A percentile compares a stretch with the other conserved stretches of the same genome.
Conservation (phyloP, 2,888 invertebrate species). For the Drosophila ezoana region DNA sequence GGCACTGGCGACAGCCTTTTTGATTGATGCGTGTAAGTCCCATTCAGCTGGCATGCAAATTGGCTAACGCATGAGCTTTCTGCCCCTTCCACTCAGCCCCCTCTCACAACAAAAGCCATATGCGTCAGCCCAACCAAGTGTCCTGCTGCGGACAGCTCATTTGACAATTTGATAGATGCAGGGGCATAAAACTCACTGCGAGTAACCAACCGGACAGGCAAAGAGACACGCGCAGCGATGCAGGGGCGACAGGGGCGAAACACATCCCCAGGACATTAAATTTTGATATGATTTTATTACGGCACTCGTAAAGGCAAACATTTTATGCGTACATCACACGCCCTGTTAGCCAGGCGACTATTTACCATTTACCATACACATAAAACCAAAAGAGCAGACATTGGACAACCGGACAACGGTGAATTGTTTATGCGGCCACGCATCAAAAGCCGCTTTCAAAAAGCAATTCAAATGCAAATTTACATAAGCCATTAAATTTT, state of each 20-base stretch:
- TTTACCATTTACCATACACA: conserved; percentile 61
- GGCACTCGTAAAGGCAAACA: conserved; percentile 59
- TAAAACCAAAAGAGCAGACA: conserved; percentile 52
- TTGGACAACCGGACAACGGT: conserved; percentile 29
- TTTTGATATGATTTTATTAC: conserved; percentile 75
- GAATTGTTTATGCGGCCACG: conserved; percentile 64
- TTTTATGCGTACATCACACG: conserved; percentile 72
- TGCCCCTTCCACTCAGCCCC: no score
- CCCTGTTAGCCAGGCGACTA: conserved; percentile 60
- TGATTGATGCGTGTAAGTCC: conserved; percentile 49
- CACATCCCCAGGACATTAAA: conserved; percentile 54
- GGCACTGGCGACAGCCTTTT: conserved; percentile 42
- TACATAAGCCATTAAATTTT: conserved; percentile 73
- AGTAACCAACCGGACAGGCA: conserved; percentile 28
- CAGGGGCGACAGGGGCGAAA: not conserved
- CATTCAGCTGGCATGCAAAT: conserved; percentile 43
- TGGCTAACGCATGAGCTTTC: conserved; percentile 10
- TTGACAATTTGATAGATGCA: conserved; percentile 79
- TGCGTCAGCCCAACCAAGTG: conserved; percentile 21
- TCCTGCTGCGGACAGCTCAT: conserved; percentile 69
- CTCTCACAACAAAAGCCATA: not conserved
- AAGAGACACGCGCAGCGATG: not conserved
- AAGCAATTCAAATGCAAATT: conserved; percentile 65
- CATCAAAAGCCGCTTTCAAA: conserved; percentile 63
- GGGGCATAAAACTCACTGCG: conserved; percentile 40